phyloP scores from a whole-genome alignment of 2,888 invertebrate species.

The Sisyra nigra region DNA sequence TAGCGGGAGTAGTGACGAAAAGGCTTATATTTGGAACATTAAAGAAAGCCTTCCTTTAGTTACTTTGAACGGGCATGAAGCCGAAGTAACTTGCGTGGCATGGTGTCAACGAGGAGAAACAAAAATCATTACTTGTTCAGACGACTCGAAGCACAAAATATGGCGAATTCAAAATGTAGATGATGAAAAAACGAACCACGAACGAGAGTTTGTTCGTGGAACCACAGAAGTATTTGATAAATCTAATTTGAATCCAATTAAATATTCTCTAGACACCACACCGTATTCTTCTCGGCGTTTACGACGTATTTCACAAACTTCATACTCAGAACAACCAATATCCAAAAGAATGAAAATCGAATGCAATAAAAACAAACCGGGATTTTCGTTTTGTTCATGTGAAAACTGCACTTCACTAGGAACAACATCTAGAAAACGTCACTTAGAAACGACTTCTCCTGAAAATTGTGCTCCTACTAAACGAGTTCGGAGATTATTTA shows the following conservation, averaged over 20 bases:
- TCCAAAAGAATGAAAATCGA: neutral
- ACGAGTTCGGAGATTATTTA: slow-evolving; percentile 31
- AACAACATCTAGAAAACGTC: neutral
- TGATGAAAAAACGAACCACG: slow-evolving; percentile 17
- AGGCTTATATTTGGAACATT: slow-evolving; percentile 76
- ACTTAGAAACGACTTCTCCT: neutral
- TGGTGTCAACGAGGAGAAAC: slow-evolving; percentile 48
- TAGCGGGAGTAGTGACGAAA: slow-evolving; percentile 77
- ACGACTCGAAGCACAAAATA: slow-evolving; percentile 62
- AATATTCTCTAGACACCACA: slow-evolving; percentile 15
- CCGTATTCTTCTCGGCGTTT: slow-evolving; percentile 2
- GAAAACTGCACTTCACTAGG: neutral
- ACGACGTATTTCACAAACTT: slow-evolving; percentile 10
- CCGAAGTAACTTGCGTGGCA: slow-evolving; percentile 77
- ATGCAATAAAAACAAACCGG: slow-evolving; percentile 11
- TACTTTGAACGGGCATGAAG: slow-evolving; percentile 56
- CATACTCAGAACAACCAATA: slow-evolving; percentile 14
- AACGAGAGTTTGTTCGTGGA: slow-evolving; percentile 15
- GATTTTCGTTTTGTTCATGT: neutral
- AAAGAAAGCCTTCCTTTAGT: slow-evolving; percentile 46
- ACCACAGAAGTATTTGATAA: slow-evolving; percentile 17
- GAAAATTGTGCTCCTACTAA: slow-evolving; percentile 13
- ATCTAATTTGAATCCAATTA: slow-evolving; percentile 22
- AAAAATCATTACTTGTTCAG: slow-evolving; percentile 65
- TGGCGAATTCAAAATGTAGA: slow-evolving; percentile 43